A percentile compares a stretch with the other conserved stretches of the same genome.
Evolutionary conservation across 1,140 invertebrate species (phyloP).

Genomic region (Pachypeltis micranthus): DNA sequence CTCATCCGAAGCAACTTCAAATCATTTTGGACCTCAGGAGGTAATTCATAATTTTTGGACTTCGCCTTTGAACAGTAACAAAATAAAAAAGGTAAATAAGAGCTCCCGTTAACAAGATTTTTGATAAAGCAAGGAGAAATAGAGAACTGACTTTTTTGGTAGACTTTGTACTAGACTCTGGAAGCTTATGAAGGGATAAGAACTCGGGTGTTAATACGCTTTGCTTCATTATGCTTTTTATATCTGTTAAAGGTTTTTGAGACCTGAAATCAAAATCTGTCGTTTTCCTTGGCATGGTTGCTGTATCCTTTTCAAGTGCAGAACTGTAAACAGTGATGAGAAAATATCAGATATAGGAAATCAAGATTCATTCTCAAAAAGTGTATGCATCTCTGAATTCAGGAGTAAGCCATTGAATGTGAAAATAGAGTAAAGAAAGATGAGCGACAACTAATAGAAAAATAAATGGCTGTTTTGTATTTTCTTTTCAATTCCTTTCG

Average conservation of each 20-base stretch:
- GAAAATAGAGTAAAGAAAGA: too few species aligned
- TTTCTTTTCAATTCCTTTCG: too few species aligned
- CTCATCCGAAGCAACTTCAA: constrained; percentile 83
- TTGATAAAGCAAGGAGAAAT: neutral
- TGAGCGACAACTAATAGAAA: too few species aligned
- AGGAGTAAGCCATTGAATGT: too few species aligned
- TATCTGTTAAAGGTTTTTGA: neutral
- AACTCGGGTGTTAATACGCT: neutral
- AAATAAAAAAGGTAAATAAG: neutral
- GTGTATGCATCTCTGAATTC: too few species aligned
- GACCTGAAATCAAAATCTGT: neutral
- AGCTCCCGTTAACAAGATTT: too few species aligned
- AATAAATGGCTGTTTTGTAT: too few species aligned
- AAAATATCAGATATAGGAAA: too few species aligned
- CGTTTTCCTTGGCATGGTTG: neutral
- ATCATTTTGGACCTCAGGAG: constrained; percentile 75
- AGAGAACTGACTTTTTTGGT: neutral
- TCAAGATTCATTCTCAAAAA: too few species aligned
- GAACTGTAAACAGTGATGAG: too few species aligned
- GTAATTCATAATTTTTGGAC: constrained; percentile 75
- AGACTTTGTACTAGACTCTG: neutral
- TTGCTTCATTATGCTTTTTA: neutral
- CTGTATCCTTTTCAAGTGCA: too few species aligned
- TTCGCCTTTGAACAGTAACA: constrained; percentile 39
- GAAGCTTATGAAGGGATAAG: neutral